phyloP scores from a whole-genome alignment of 2,888 invertebrate species.

The Trachelus iudaicus region DNA sequence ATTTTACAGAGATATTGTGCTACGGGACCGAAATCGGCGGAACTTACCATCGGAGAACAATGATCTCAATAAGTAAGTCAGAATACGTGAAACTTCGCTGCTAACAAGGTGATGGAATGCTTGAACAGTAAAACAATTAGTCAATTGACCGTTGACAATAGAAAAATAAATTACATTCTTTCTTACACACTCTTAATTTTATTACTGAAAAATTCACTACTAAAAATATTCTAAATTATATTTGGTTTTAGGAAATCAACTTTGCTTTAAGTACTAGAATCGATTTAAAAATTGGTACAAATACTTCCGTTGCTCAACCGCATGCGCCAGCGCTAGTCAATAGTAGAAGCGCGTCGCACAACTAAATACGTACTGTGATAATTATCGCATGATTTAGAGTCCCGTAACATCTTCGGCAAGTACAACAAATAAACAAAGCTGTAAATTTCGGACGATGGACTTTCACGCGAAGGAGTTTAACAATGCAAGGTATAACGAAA shows the following conservation, averaged over 20 bases:
- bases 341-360: neutral
- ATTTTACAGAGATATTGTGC: slow-evolving; percentile 34
- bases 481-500: neutral
- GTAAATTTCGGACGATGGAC: neutral
- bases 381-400: neutral
- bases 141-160: neutral
- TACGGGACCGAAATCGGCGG: slow-evolving; percentile 36
- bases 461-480: neutral
- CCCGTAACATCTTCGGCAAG: neutral
- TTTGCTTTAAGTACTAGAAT: neutral
- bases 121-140: neutral
- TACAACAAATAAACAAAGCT: neutral
- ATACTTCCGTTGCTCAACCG: neutral
- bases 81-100: neutral
- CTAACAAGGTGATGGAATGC: neutral
- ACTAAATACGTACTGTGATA: neutral
- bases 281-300: neutral
- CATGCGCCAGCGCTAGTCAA: neutral
- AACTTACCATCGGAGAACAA: slow-evolving; percentile 35
- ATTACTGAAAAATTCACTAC: neutral
- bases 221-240: neutral
- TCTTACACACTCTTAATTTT: neutral
- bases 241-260: neutral
- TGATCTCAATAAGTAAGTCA: slow-evolving; percentile 41
- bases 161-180: neutral